Evolutionary conservation across 1,140 invertebrate species (phyloP), one percentile per base, ranked within the genome.

Genomic region (Drosophila ercepeae): DNA sequence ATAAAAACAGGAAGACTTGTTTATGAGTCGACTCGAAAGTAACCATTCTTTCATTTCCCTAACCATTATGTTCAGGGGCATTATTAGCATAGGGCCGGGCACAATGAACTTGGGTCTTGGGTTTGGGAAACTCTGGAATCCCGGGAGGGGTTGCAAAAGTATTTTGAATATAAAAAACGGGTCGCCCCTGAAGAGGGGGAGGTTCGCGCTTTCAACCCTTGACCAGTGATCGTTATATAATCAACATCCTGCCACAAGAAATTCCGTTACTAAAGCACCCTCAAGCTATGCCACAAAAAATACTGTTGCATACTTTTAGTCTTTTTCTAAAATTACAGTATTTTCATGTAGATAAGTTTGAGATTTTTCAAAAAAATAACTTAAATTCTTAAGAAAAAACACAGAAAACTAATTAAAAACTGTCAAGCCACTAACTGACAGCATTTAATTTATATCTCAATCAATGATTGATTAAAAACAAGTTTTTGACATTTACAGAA

Each of bases 101-200:
- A 75, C 78, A 84, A 67, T 63, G 75, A 83, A 84, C 70, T n/a
- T n/a, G n/a, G n/a, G n/a, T n/a, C n/a, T n/a, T n/a, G 71, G 60
- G 78, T 57, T 46, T 63, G 19, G 60, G 14, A 19, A 11, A 32
- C 29, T 32, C 11, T 32, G 14, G 19, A 16, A 18, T 42, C 39
- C 8, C 7, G 8, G 5, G 39, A 18, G 39, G 39, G 39, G 16
- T 42, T 42, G 39, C 14, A 4, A 36, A 8, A 36, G 34, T 36
- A 36, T 14, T 41, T 16, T 16, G 2, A 19, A 19, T 9, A 42
- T 4, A 8, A 42, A 42, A 42, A 19, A 42, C 14, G 39, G 39
- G 39, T 16, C 8, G 36, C 4, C 14, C 36, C n/a, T n/a, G n/a
- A 5, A 14, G 9, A 39, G n/a, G 36, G 36, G 36, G 36, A 5